Percentiles rank a stretch among this genome's conserved stretches.
Conservation (phyloP, 2,888 invertebrate genomes). For the Megastigmus dorsalis region DNA sequence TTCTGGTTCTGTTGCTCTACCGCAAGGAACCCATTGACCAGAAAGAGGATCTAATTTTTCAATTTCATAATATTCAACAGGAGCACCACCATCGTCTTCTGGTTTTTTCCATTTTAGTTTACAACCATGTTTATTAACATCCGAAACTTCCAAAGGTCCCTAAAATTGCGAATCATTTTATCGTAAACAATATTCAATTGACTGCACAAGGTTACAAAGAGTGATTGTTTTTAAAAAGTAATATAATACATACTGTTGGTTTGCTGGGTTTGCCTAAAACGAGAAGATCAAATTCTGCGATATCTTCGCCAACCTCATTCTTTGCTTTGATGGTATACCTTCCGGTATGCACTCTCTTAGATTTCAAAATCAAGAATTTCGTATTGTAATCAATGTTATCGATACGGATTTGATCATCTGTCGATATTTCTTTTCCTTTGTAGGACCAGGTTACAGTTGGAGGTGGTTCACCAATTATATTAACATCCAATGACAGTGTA, state of each 20-base stretch:
- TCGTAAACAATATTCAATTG: too few species aligned
- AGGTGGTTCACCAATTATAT: slow-evolving; percentile 94
- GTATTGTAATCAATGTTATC: slow-evolving; percentile 93
- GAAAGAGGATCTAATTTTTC: slow-evolving; percentile 95
- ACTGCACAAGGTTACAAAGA: too few species aligned
- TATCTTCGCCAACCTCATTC: slow-evolving; percentile 95
- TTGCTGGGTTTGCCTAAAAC: slow-evolving; percentile 88
- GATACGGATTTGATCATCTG: slow-evolving; percentile 81
- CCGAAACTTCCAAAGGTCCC: slow-evolving; percentile 91
- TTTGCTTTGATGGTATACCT: slow-evolving; percentile 92
- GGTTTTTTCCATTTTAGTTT: slow-evolving; percentile 95
- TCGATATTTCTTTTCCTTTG: slow-evolving; percentile 81
- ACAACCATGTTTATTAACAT: slow-evolving; percentile 94
- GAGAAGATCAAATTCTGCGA: slow-evolving; percentile 91
- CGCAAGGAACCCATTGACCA: slow-evolving; percentile 95
- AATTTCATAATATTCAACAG: slow-evolving; percentile 95
- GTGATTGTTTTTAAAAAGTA: too few species aligned
- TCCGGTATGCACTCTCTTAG: slow-evolving; percentile 88
- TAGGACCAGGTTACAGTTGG: slow-evolving; percentile 94
- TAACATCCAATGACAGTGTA: slow-evolving; percentile 89
- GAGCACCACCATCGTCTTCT: slow-evolving; percentile 95
- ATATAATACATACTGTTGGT: slow-evolving; percentile 76
- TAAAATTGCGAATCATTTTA: slow-evolving; percentile 56
- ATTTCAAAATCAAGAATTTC: slow-evolving; percentile 89
- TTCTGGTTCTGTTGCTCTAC: slow-evolving; percentile 89